A percentile compares a stretch with the other conserved stretches of the same genome.
Conservation (phyloP, 37 sponge, comb jelly and placozoan species). For the Halisarca cf. caerulea region DNA sequence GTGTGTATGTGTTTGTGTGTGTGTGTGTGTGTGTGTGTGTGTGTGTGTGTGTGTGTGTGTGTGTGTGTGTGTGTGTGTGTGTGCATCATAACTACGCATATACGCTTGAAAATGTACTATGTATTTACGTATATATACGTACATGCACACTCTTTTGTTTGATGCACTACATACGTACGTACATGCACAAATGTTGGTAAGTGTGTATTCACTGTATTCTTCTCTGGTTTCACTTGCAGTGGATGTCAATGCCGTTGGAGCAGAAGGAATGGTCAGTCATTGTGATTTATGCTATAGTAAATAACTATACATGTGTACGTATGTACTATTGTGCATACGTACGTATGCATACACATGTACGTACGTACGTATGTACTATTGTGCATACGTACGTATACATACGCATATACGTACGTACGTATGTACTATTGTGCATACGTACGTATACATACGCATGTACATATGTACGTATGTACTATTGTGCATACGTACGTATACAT, state of each 20-base stretch:
- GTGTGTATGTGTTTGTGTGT: not conserved
- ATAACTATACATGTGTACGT: too few species aligned
- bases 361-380: too few species aligned
- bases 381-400: too few species aligned
- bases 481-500: too few species aligned
- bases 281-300: not conserved
- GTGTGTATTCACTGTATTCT: not conserved
- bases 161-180: not conserved
- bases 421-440: too few species aligned
- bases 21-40: not conserved
- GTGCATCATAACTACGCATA: not conserved
- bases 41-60: slow-evolving; percentile 4
- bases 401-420: too few species aligned
- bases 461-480: too few species aligned
- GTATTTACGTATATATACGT: not conserved
- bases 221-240: slow-evolving; percentile 22
- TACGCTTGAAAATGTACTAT: not conserved
- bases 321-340: too few species aligned
- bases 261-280: slow-evolving; percentile 35
- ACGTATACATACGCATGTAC: too few species aligned
- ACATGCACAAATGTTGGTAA: not conserved
- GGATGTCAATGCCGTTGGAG: slow-evolving; percentile 46
- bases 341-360: too few species aligned
- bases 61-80: not conserved
- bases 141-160: not conserved